phyloP scores from a whole-genome alignment of 2,888 invertebrate species.

The Poecilus cupreus region DNA sequence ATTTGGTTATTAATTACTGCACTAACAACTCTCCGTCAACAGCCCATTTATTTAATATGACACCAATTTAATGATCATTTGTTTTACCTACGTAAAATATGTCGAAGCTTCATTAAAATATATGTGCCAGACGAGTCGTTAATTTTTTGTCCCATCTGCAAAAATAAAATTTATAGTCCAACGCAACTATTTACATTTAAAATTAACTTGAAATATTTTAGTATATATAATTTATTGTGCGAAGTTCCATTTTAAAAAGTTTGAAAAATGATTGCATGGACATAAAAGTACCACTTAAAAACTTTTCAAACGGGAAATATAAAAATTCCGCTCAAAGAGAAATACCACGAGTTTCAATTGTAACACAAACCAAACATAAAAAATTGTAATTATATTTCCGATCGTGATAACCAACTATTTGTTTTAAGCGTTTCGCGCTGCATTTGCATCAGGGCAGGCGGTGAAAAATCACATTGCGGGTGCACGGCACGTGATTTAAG shows the following conservation, averaged over 20 bases:
- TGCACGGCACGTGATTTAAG: conserved; percentile 11
- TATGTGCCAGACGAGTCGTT: background rate
- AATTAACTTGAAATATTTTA: conserved; percentile 12
- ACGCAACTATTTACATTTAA: background rate
- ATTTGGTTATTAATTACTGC: conserved; percentile 34
- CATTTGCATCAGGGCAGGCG: conserved; percentile 50
- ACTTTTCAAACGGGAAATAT: background rate
- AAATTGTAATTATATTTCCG: conserved; percentile 51
- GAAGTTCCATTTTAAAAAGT: background rate
- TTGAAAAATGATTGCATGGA: background rate
- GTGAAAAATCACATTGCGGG: conserved; percentile 39
- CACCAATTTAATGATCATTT: conserved; percentile 36
- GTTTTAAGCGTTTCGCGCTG: conserved; percentile 24
- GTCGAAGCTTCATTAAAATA: conserved; percentile 19
- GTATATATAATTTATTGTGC: background rate
- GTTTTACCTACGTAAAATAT: conserved; percentile 17
- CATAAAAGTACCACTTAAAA: background rate
- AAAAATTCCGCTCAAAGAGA: background rate
- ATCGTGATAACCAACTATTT: conserved; percentile 53
- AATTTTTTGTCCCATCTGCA: conserved; percentile 24
- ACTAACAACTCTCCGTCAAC: conserved; percentile 32
- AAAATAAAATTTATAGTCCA: conserved; percentile 29
- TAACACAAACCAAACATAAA: background rate
- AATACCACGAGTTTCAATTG: conserved; percentile 12
- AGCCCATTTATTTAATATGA: conserved; percentile 47